Evolutionary conservation across 1,140 invertebrate genomes (phyloP), one percentile per base, ranked within the genome.

Genomic region (Myzus persicae): DNA sequence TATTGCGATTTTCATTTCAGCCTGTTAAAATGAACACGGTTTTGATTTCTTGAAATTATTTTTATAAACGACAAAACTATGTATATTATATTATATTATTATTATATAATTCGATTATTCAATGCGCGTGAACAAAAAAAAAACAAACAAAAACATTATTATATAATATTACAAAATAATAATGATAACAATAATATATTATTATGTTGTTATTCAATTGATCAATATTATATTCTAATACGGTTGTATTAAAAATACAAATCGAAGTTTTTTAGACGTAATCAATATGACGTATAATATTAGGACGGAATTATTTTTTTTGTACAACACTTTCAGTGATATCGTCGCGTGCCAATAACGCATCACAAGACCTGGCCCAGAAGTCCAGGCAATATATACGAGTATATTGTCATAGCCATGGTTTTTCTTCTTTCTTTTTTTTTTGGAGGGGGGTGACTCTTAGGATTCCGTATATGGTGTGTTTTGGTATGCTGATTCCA

Each of bases 21-120:
- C 14, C 44, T 22, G 85, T 44, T n/a, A 51, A 20, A n/a, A n/a
- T 26, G 31, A 46, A 87, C 20, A 48, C 46, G 20, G n/a, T 88
- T 88, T 88, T 88, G 44, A 48, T 48, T 48, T 48, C n/a, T 51
- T 88, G n/a, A 88, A 48, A 48, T 88, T 88, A 89, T 89, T 89
- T 51, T 40, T 89, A 40, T 54, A 54, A 48, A 51, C 36, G 48
- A 89, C 46, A 18, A 38, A 54, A 89, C 85, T 87, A 51, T 36
- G n/a, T 67, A 76, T n/a, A 31, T 31, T 67, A 48, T 48, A 48
- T 48, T 67, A n/a, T 76, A 76, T 76, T 76, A 76, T 76, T 76
- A 76, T 76, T n/a, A n/a, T 36, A 76, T 76, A 76, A 76, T n/a
- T 18, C 59, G 14, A 67, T 31, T 44, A 38, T 6, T 54, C 11